Evolutionary conservation across 2,888 invertebrate species (phyloP).

Genomic region (Caenorhabditis auriculariae): DNA sequence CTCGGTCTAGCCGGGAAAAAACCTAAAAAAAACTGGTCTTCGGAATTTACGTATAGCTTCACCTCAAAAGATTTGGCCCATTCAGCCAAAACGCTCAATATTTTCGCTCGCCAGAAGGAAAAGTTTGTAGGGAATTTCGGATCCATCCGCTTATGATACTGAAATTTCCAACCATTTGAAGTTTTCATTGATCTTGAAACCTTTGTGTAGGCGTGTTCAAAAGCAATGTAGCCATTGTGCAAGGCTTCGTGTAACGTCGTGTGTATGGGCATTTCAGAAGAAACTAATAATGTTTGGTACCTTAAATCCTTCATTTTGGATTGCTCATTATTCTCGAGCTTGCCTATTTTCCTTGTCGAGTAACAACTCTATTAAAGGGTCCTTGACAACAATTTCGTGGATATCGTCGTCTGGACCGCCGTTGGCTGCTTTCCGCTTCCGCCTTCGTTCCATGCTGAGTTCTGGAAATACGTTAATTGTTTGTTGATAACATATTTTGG

Average conservation of each 20-base stretch:
- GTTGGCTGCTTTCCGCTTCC: conserved; percentile 51
- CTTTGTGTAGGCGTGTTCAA: conserved; percentile 35
- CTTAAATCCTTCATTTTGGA: conserved; percentile 7
- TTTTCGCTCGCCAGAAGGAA: conserved; percentile 61
- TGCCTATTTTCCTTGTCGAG: conserved; percentile 36
- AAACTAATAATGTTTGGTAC: conserved; percentile 36
- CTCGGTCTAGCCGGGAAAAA: conserved; percentile 34
- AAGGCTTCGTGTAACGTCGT: conserved; percentile 33
- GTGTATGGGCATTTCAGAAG: conserved; percentile 37
- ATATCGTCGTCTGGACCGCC: conserved; percentile 27
- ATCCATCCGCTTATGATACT: conserved; percentile 36
- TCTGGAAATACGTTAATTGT: conserved; percentile 36
- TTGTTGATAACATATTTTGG: no score
- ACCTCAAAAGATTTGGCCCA: conserved; percentile 62
- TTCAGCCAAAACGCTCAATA: conserved; percentile 57
- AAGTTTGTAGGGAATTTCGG: conserved; percentile 48
- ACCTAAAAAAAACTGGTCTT: conserved; percentile 27
- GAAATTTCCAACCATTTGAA: conserved; percentile 6
- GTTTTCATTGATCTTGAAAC: conserved; percentile 2
- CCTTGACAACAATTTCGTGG: conserved; percentile 11
- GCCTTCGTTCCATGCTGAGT: conserved; percentile 57
- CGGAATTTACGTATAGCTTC: neutral
- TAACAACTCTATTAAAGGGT: conserved; percentile 46
- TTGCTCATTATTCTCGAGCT: neutral
- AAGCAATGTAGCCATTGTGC: conserved; percentile 21